Base-by-base conservation (phyloP, 2,888 invertebrate species). In the Alentia gelatinosa region DNA sequence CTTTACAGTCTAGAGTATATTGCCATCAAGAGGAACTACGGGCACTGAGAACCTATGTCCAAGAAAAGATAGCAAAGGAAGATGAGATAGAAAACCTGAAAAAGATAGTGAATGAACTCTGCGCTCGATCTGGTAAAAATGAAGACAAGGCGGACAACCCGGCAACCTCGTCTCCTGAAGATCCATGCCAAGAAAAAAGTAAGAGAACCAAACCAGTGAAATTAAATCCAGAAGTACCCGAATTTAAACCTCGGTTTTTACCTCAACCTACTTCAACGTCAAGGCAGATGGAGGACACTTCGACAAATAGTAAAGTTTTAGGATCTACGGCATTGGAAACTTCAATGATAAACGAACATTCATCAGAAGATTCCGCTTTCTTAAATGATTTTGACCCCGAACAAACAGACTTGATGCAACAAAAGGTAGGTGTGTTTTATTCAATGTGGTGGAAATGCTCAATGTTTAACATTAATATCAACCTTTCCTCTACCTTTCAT, bases 1-100 rank as follows among this genome's bases (percentile, higher is more conserved):
- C 84, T 42, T 15, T 84, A 42, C 42, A 39, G n/a, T 84, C 84
- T 26, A 84, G 47, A 40, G 84, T 84, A 26, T 47, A 84, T 42
- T 42, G 42, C 23, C 47, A 42, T 7, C n/a, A 84, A 84, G 84
- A 84, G 26, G 84, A 84, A 42, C 12, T 84, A 5, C 5, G 84
- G 5, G 40, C 26, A 15, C 75, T 75, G 33, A 75, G 75, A 35
- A 75, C 33, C 5, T 75, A 75, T 35, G n/a, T 75, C 5, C 75
- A 75, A 35, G 75, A 75, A 23, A 75, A 33, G 35, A 75, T 75
- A 5, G 9, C 35, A 5, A 75, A 75, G n/a, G 75, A 75, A 35
- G 75, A 75, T 75, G 75, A 75, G 35, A 35, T 75, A 33, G 75
- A 75, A 75, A 75, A 5, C 7, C 75, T 75, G 9, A 75, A 75